Base-by-base conservation (phyloP, 1,140 invertebrate genomes). In the Leptinotarsa lineolata region DNA sequence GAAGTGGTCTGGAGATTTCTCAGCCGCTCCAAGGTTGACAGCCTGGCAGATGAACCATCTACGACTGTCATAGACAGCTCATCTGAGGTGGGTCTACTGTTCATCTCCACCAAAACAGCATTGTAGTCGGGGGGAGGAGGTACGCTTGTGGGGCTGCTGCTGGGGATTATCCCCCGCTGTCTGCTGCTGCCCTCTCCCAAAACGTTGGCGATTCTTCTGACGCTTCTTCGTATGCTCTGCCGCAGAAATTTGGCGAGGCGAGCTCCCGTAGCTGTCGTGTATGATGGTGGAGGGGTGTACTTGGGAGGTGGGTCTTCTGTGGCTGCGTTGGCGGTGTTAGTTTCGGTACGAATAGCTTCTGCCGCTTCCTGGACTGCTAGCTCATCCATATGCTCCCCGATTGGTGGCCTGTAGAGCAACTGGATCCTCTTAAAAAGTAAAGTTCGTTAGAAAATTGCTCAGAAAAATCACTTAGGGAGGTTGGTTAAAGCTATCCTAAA, bases 221-320 rank as follows among this genome's bases (percentile, higher is more conserved):
- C 91, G 81, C 93, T 95, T 46, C 93, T 85, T n/a, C 94, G 84
- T 39, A 95, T 89, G 79, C 93, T 94, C 79, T 93, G 91, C 1
- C 94, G 86, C 44, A 95, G 81, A 75, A 95, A 86, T 77, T 95
- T 95, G 4, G 92, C 92, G 72, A 94, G 89, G 65, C 92, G 88
- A 0, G 91, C 92, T 13, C 94, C 94, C 1, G 95, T 97, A 2
- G 95, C 95, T 13, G 94, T 96, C 4, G 94, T 94, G 81, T 96
- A 97, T 21, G 93, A 95, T 3, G 95, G 95, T 2, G 95, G 95
- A 11, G 95, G 95, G 1, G 94, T 96, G 81, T 97, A 97, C 83
- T 96, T 96, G 18, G 95, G 95, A 13, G 95, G 95, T 8, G 94
- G 94, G 86, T 96, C 94, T 80, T 93, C 90, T 12, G 88, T 86